Evolutionary conservation across 2,888 invertebrate species (phyloP), one percentile per base, ranked within the genome.

Genomic region (Anodontia alba): DNA sequence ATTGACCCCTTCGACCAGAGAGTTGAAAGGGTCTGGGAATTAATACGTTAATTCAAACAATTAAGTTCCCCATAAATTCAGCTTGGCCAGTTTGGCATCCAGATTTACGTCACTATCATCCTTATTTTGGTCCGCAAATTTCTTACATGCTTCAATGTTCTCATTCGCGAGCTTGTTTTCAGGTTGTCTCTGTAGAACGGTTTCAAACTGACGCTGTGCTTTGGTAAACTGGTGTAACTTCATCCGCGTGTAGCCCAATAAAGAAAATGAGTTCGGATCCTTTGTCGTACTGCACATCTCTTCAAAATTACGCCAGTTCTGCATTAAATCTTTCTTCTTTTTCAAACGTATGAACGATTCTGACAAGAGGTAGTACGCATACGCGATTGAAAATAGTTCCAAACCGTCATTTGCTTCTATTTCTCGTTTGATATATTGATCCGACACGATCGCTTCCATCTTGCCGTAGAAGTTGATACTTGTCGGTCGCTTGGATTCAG

Each of bases 381-480:
- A 88, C 15, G 76, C 74, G 26, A 80, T 73, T 17, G 88, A 88
- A 15, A 84, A 62, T 7, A 89, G 73, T 67, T 89, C 89, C 1
- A 89, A 17, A 1, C 87, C 85, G 20, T 88, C 85, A 33, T 46
- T 78, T 0, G 78, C 83, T 42, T 78, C 76, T 42, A 89, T 89
- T 79, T 89, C 89, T 36, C 79, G 76, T 69, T 83, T 80, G 0
- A 89, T 70, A 54, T 80, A 87, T 12, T 86, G 84, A 68, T 89
- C 89, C 7, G 85, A 80, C 0, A 87, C 88, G 12, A 80, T 66
- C 0, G 82, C 74, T 54, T 89, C 89, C 89, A 89, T 89, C 42
- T 78, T 68, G 0, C 89, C 89, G 57, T 88, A 89, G 75, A 83
- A 89, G 36, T 89, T 89, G 3, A 81, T 78, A 57, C 87, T 87